Percentiles rank a stretch among this genome's conserved stretches.
Evolutionary conservation across 2,888 invertebrate species (phyloP).

Genomic region (Dicyrtomina minuta): DNA sequence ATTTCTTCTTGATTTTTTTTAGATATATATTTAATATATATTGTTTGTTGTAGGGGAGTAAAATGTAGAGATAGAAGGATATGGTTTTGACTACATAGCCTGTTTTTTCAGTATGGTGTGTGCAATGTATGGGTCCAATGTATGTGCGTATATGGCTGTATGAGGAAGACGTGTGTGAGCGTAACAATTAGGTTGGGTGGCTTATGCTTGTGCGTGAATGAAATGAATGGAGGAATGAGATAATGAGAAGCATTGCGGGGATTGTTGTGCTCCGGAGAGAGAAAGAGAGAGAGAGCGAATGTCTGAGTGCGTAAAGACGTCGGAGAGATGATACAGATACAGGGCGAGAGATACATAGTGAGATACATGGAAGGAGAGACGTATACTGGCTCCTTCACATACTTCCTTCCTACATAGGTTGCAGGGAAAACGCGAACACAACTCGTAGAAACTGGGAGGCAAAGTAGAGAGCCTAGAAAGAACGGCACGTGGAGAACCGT

Average conservation of each 20-base stretch:
- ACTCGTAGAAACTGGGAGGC: not conserved
- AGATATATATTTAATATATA: no score
- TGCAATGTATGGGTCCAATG: not conserved
- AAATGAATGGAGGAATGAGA: constrained; percentile 13
- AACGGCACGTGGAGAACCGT: constrained; percentile 60
- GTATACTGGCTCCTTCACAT: not conserved
- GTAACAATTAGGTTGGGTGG: constrained; percentile 10
- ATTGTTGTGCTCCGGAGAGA: constrained; percentile 7
- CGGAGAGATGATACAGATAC: not conserved
- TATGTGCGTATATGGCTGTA: not conserved
- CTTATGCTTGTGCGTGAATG: constrained; percentile 19
- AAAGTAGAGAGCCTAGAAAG: constrained; percentile 36
- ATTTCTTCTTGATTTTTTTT: no score
- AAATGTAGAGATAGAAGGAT: no score
- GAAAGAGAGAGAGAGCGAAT: not conserved
- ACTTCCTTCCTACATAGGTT: constrained; percentile 12
- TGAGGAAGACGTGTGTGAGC: not conserved
- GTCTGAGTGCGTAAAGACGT: not conserved
- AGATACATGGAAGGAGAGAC: not conserved
- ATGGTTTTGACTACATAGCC: no score
- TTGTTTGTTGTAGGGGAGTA: no score
- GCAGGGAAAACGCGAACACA: constrained; percentile 12
- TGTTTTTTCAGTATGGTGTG: no score
- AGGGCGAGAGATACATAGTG: not conserved
- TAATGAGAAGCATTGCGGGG: not conserved